Conservation (phyloP, 1,140 invertebrate genomes). For the Spodoptera frugiperda region DNA sequence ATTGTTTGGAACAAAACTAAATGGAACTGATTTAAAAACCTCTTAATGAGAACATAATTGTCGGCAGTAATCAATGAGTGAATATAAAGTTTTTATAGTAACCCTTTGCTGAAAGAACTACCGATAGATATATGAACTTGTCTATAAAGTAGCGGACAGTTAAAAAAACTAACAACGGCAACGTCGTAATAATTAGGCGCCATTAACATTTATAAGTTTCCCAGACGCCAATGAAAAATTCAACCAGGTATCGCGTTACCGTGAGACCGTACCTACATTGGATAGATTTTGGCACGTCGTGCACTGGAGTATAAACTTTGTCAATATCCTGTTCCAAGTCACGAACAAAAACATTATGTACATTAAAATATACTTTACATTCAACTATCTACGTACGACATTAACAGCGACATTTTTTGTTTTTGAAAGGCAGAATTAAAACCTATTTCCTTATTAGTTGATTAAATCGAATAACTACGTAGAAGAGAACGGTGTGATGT, state of each 20-base stretch:
- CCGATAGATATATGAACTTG: no score
- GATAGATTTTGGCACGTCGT: constrained; percentile 63
- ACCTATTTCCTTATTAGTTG: constrained; percentile 23
- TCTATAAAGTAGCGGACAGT: no score
- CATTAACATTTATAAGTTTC: constrained; percentile 2
- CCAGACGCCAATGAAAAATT: constrained; percentile 46
- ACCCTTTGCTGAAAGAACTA: no score
- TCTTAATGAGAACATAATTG: no score
- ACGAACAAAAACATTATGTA: constrained; percentile 47
- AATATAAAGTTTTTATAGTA: no score
- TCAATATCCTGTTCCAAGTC: constrained; percentile 54
- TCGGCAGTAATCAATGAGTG: no score
- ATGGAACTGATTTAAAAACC: no score
- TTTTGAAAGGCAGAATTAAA: constrained; percentile 5
- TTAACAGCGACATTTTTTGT: neutral
- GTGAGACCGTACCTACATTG: constrained; percentile 56
- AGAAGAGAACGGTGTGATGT: neutral
- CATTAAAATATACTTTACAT: constrained; percentile 2
- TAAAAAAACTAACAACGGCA: neutral
- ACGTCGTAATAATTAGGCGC: neutral
- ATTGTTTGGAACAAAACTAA: no score
- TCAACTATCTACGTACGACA: neutral
- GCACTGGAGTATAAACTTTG: constrained; percentile 62
- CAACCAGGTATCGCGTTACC: constrained; percentile 60
- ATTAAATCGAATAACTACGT: constrained; percentile 1